Percentiles rank a stretch among this genome's conserved stretches.
Evolutionary conservation across 1,140 invertebrate species (phyloP).

Genomic region (Conus ventricosus): DNA sequence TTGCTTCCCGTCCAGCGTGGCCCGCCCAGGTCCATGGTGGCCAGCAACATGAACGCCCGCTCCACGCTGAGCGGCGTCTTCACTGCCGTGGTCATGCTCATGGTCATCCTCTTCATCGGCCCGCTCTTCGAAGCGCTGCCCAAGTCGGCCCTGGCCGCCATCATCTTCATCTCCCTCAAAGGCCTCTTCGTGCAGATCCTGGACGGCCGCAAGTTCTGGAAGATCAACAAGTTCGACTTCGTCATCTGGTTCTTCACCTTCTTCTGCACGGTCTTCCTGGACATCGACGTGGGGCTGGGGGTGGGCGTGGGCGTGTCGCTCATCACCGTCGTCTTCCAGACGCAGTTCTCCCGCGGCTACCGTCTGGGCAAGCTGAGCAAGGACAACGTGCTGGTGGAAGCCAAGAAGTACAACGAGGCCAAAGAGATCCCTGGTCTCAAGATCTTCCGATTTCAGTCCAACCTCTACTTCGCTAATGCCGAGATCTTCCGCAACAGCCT

Average conservation of each 20-base stretch:
- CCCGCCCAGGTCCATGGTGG: slow-evolving; percentile 86
- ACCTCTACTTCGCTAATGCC: slow-evolving; percentile 76
- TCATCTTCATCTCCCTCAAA: slow-evolving; percentile 71
- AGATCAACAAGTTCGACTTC: slow-evolving; percentile 71
- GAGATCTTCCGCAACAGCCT: slow-evolving; percentile 73
- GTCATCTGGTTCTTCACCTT: slow-evolving; percentile 72
- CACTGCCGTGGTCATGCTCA: slow-evolving; percentile 73
- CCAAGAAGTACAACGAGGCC: slow-evolving; percentile 45
- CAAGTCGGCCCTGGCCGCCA: slow-evolving; percentile 71
- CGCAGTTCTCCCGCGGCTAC: slow-evolving; percentile 67
- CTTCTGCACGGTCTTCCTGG: slow-evolving; percentile 66
- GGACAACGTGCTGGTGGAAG: slow-evolving; percentile 45
- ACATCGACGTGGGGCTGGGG: slow-evolving; percentile 69
- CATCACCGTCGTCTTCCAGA: slow-evolving; percentile 70
- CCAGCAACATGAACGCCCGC: slow-evolving; percentile 63
- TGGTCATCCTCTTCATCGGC: slow-evolving; percentile 76
- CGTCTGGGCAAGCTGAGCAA: slow-evolving; percentile 51
- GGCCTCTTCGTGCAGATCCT: slow-evolving; percentile 66
- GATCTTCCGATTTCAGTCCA: slow-evolving; percentile 75
- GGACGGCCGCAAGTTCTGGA: slow-evolving; percentile 67
- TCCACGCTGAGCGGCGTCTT: slow-evolving; percentile 71
- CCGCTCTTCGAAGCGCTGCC: slow-evolving; percentile 72
- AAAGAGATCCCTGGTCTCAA: slow-evolving; percentile 69
- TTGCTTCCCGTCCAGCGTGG: slow-evolving; percentile 83
- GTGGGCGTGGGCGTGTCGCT: slow-evolving; percentile 69